Evolutionary conservation across 2,888 invertebrate genomes (phyloP), one percentile per base, ranked within the genome.

Genomic region (Rhimphoctona megacephalus): DNA sequence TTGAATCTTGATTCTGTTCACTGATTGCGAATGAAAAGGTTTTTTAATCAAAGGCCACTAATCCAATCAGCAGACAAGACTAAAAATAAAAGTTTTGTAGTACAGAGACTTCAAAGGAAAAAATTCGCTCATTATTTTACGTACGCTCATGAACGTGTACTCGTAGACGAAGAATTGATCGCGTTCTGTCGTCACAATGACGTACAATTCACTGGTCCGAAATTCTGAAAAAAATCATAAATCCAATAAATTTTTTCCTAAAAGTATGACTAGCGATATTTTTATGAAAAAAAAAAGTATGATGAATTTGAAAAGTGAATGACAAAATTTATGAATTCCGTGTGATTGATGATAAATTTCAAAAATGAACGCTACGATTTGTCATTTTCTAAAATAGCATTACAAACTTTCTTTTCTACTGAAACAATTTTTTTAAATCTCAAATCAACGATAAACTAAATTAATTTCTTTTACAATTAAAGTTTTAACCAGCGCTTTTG

Each of bases 151-250:
- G 36, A 89, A 89, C 90, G 90, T 91, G 73, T 92, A 92, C 83
- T 92, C 91, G 70, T 93, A 92, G 70, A 93, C 77, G 72, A 90
- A 90, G 49, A 92, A 90, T 66, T 85, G 85, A 70, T 91, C 92
- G 22, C 89, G 88, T 49, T 91, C 89, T 6, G 92, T 93, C 5
- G 90, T 90, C 9, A 92, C 89, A 36, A 91, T 78, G 30, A 92
- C 54, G 64, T 90, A 92, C 17, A 64, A 87, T 70, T 82, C 73
- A 11, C 69, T 70, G 30, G 64, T 36, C 3, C 76, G 73, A 57
- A 77, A 85, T 80, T 85, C 81, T 81, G 52, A 77, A 54, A 46
- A 9, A 14, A 11, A n/a, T 30, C 25, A 33, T 11, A 33, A 52
- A 66, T 30, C 33, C 17, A 46, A 39, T 1, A 46, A 30, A 46